Conservation (phyloP, 2,113 vertebrate species). For the Piaya cayana region DNA sequence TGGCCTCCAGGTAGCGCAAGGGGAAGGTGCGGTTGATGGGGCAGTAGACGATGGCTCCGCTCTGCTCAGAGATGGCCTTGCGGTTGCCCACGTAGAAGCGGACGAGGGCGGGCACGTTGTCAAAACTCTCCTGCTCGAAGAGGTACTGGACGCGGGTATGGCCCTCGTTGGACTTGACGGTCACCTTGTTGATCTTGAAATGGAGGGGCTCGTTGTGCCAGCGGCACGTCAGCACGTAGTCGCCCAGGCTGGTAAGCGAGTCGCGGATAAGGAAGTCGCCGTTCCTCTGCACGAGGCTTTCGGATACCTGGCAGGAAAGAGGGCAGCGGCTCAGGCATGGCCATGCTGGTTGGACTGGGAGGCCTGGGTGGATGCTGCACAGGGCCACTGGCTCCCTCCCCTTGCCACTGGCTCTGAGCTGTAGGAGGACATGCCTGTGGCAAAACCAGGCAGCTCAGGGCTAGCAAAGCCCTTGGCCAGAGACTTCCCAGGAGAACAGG, state of each 20-base stretch:
- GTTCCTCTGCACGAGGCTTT: slow-evolving; percentile 89
- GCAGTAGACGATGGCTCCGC: slow-evolving; percentile 90
- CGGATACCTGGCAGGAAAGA: slow-evolving; percentile 82
- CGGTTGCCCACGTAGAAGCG: slow-evolving; percentile 90
- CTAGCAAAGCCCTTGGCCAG: background rate
- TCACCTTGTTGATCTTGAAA: slow-evolving; percentile 95
- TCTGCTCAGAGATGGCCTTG: slow-evolving; percentile 87
- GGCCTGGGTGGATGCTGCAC: no score
- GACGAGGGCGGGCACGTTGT: slow-evolving; percentile 90
- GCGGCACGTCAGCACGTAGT: slow-evolving; percentile 92
- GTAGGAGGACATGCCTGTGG: background rate
- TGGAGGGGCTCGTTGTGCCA: slow-evolving; percentile 93
- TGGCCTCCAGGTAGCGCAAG: slow-evolving; percentile 96
- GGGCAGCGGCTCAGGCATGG: background rate
- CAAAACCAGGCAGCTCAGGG: background rate
- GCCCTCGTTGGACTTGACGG: slow-evolving; percentile 88
- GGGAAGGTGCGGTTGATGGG: slow-evolving; percentile 95
- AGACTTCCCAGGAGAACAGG: background rate
- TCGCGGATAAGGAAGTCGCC: slow-evolving; percentile 95
- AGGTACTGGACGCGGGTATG: slow-evolving; percentile 88
- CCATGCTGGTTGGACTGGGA: rapidly evolving
- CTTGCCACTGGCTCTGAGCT: background rate
- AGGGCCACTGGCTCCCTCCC: background rate
- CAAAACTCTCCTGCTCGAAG: slow-evolving; percentile 92
- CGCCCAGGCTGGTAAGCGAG: slow-evolving; percentile 88